Percentiles rank a stretch among this genome's conserved stretches.
Evolutionary conservation across 2,888 invertebrate genomes (phyloP).

Genomic region (Drosophila algonquin): DNA sequence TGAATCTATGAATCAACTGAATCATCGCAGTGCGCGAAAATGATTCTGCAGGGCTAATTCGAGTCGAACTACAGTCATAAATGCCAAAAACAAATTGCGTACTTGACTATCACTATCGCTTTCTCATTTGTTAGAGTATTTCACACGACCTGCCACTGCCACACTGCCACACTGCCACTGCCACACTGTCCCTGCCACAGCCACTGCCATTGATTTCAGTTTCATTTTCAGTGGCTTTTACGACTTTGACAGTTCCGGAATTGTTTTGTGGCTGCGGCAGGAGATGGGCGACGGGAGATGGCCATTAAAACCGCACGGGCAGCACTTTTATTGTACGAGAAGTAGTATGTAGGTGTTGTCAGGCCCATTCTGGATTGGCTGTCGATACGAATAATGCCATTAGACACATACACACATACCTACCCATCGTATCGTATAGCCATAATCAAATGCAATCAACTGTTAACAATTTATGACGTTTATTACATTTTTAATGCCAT

Average conservation of each 20-base stretch:
- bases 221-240: neutral
- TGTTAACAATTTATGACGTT: neutral
- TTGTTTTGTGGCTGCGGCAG: neutral
- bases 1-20: too few species aligned
- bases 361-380: neutral
- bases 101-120: too few species aligned
- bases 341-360: neutral
- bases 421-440: neutral
- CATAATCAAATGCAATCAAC: neutral
- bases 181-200: neutral
- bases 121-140: neutral
- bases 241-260: neutral
- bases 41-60: too few species aligned
- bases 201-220: neutral
- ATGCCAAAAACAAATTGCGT: neutral
- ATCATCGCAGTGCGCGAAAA: too few species aligned
- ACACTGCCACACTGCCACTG: neutral
- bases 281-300: neutral
- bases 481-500: neutral
- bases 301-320: conserved; percentile 1
- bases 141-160: neutral
- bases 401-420: neutral
- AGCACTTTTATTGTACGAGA: neutral
- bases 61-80: neutral
- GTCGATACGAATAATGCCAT: neutral